Evolutionary conservation across 1,140 invertebrate genomes (phyloP), one percentile per base, ranked within the genome.

Genomic region (Meteorus sp.): DNA sequence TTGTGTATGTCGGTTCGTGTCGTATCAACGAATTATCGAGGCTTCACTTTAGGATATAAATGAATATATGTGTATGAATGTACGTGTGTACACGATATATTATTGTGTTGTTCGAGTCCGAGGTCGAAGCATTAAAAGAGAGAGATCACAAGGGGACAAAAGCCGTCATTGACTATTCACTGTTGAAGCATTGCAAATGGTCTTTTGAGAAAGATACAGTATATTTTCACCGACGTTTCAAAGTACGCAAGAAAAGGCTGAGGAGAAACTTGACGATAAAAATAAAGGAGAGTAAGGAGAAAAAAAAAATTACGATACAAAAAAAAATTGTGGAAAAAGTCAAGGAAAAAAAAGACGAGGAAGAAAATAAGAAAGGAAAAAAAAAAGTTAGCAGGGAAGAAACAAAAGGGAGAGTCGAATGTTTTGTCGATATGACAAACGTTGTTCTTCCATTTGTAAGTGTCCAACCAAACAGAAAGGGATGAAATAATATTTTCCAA

Each of bases 1-100:
- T n/a, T n/a, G n/a, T n/a, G n/a, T n/a, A n/a, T n/a, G n/a, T 20
- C n/a, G 8, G 20, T 45, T 27, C 27, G 37, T 44, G 52, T 56
- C 43, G 55, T 57, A 57, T 53, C 60, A 57, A 61, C 48, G 48
- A 57, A 57, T 61, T 61, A 61, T 61, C 60, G 15, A 48, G 33
- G 35, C 22, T 48, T 58, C 8, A 27, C 39, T 19, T 9, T 8
- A n/a, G n/a, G n/a, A n/a, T n/a, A n/a, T n/a, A n/a, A n/a, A n/a
- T n/a, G n/a, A n/a, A n/a, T n/a, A n/a, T n/a, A n/a, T n/a, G n/a
- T n/a, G n/a, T n/a, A n/a, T n/a, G n/a, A n/a, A n/a, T n/a, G n/a
- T n/a, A n/a, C n/a, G n/a, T n/a, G n/a, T n/a, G n/a, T n/a, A n/a
- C n/a, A n/a, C n/a, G n/a, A n/a, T n/a, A n/a, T n/a, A n/a, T n/a